Percentiles rank a stretch among this genome's conserved stretches.
phyloP scores from a whole-genome alignment of 2,888 invertebrate genomes.

The Yponomeuta malinellus region DNA sequence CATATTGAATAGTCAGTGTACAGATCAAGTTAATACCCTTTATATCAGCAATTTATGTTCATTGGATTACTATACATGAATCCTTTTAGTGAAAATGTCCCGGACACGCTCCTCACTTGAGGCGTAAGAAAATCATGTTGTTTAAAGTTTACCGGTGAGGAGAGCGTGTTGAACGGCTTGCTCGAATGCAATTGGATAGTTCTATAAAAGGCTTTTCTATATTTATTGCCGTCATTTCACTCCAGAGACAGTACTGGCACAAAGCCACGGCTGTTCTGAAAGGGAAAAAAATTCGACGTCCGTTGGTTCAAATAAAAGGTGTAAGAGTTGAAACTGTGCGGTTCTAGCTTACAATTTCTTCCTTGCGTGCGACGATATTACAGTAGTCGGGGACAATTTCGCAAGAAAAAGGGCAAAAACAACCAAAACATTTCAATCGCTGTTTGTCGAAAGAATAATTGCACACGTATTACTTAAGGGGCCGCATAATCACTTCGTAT shows the following conservation, averaged over 20 bases:
- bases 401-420: neutral
- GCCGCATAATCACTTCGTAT: no score
- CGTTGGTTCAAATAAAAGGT: conserved; percentile 50
- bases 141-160: conserved; percentile 18
- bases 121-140: conserved; percentile 16
- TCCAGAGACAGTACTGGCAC: conserved; percentile 55
- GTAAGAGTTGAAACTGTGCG: conserved; percentile 50
- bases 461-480: neutral
- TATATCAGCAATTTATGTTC: no score
- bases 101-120: neutral
- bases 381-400: conserved; percentile 22
- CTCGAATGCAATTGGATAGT: conserved; percentile 41
- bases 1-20: no score
- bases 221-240: conserved; percentile 65
- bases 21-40: no score
- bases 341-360: conserved; percentile 39
- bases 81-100: neutral
- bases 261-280: conserved; percentile 50
- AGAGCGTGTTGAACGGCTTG: conserved; percentile 34
- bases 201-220: conserved; percentile 44
- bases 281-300: conserved; percentile 44
- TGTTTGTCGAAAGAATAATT: neutral
- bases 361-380: conserved; percentile 35
- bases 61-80: no score
- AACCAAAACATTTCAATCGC: neutral